These are phyloP conservation scores for Philopedon plagiatum DNA, from an alignment of 2,888 invertebrate genomes.

Conservation along the genomic window DNA sequence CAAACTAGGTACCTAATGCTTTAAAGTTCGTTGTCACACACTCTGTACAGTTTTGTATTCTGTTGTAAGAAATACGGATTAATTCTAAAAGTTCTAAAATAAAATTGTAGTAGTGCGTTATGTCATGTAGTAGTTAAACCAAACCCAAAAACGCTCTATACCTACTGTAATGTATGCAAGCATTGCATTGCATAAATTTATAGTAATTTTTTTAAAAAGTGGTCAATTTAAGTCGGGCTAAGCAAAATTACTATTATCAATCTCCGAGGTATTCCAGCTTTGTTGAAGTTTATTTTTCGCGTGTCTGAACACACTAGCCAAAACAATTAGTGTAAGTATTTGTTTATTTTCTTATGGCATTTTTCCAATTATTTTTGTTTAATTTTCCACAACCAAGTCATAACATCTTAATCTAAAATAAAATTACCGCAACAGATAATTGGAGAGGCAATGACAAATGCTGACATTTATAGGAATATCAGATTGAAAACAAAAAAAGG, in stretches of 20 bases:
- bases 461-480: no score
- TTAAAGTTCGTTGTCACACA: no score
- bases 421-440: constrained; percentile 15
- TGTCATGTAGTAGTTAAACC: no score
- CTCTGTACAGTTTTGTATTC: no score
- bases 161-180: no score
- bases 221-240: neutral
- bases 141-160: no score
- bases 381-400: constrained; percentile 5
- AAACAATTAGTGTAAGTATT: constrained; percentile 25
- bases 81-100: no score
- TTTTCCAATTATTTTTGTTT: constrained; percentile 31
- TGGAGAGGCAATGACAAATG: neutral
- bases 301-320: neutral
- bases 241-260: neutral
- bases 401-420: constrained; percentile 4
- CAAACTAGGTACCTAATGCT: no score
- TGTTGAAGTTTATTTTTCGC: neutral
- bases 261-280: neutral
- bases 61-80: no score
- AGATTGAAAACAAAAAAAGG: no score
- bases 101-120: no score
- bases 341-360: constrained; percentile 36
- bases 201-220: neutral
- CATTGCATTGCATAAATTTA: no score